Evolutionary conservation across 1,140 invertebrate genomes (phyloP), one percentile per base, ranked within the genome.

Genomic region (Calephelis nemesis): DNA sequence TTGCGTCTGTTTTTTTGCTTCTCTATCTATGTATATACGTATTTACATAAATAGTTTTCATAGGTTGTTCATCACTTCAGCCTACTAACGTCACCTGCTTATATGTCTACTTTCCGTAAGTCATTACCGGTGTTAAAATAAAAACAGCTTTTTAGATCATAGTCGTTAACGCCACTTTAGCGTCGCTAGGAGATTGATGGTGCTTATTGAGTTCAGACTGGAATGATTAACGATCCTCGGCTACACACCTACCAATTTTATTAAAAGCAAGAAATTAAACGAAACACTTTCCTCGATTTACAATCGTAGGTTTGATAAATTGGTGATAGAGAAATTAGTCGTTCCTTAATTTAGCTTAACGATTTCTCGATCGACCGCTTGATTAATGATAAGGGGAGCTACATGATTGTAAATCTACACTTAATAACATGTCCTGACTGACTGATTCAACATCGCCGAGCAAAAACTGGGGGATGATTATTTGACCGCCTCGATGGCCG

Each of bases 241-340:
- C 50, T 7, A 54, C 54, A 58, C 54, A 58, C 54, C 54, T 39
- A 58, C 54, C 54, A 58, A 58, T 58, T 58, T 58, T 58, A 58
- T 58, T 58, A 58, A 58, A 40, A 58, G 54, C 54, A 19, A 39
- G 30, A 58, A 58, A 39, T 58, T 30, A 58, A 58, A 39, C 42
- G 8, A 39, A 30, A 58, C 39, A 6, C 10, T 11, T 58, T 58
- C 10, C 8, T 7, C 12, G 11, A 58, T 39, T 58, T 39, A 12
- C 12, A 30, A 11, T 11, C 8, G 12, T 8, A 5, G 10, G 15
- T 58, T 58, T 58, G 10, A 15, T 30, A 5, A 54, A 54, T 54
- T 54, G 30, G 4, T 15, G 4, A 15, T 52, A 52, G 50, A 15
- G n/a, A 15, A 4, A 52, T 45, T 45, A 45, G 42, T 9, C 8